These are phyloP conservation scores for Melanaphis sacchari DNA, from an alignment of 1,140 invertebrate species.

Conservation along the genomic window DNA sequence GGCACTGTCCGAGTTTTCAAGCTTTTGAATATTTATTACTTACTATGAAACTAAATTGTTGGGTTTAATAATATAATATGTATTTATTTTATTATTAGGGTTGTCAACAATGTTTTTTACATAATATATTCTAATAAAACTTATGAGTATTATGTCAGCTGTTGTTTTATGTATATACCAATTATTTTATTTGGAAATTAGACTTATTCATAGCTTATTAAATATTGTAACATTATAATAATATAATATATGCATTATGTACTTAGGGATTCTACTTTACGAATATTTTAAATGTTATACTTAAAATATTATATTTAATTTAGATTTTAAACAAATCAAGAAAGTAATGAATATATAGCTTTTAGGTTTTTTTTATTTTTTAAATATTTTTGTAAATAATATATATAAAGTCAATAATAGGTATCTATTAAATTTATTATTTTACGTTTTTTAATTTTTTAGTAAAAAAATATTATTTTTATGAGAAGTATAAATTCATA, in stretches of 20 bases:
- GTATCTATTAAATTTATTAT: background rate
- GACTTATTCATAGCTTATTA: background rate
- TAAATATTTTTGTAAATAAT: too few species aligned
- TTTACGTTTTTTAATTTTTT: background rate
- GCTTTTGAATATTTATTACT: slow-evolving; percentile 11
- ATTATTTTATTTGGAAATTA: background rate
- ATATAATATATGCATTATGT: too few species aligned
- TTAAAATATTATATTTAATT: background rate
- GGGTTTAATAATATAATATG: background rate
- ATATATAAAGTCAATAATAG: background rate
- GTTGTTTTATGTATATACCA: background rate
- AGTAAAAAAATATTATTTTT: background rate
- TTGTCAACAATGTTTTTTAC: background rate
- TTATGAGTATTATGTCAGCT: background rate
- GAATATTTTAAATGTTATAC: background rate
- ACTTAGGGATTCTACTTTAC: background rate
- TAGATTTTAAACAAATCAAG: background rate
- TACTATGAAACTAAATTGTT: background rate
- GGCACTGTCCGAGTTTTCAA: background rate
- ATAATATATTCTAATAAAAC: background rate
- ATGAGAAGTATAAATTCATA: background rate
- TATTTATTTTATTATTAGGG: background rate
- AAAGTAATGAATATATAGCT: too few species aligned
- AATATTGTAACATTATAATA: background rate
- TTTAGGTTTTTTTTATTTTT: too few species aligned